These are phyloP conservation scores for Rhinoderma darwinii DNA, from an alignment of 2,113 vertebrate species.

Conservation along the genomic window DNA sequence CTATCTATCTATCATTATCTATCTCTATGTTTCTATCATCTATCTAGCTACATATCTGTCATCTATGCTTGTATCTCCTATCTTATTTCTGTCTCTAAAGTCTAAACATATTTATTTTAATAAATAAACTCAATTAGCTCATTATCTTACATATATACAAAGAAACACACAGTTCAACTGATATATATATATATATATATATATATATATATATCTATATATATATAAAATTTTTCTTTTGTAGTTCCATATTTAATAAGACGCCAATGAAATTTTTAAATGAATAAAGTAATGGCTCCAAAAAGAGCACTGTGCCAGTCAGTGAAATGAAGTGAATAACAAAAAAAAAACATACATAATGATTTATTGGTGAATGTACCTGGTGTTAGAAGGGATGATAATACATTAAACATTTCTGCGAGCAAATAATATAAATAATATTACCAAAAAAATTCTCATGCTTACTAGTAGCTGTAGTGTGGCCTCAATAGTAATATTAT, in stretches of 20 bases:
- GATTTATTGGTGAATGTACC: not conserved
- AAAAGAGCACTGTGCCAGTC: not conserved
- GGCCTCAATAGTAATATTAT: slow-evolving; percentile 66
- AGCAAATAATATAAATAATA: slow-evolving; percentile 69
- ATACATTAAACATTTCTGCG: not conserved
- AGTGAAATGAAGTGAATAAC: not conserved
- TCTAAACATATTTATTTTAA: not conserved
- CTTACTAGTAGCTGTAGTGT: slow-evolving; percentile 29
- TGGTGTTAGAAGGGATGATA: not conserved
- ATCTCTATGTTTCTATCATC: not conserved
- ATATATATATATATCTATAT: too few relatives aligned
- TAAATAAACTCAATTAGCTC: not conserved
- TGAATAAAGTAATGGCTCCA: not conserved
- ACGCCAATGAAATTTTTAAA: not conserved
- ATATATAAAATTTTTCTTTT: too few relatives aligned
- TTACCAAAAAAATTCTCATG: slow-evolving; percentile 60
- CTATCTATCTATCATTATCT: not conserved
- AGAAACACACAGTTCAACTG: too few relatives aligned
- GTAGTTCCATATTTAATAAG: not conserved
- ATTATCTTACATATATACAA: not conserved
- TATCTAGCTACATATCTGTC: too few relatives aligned
- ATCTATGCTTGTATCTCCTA: too few relatives aligned
- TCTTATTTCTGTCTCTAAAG: too few relatives aligned
- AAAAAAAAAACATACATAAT: not conserved
- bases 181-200: too few relatives aligned